Evolutionary conservation across 1,140 invertebrate genomes (phyloP).

Genomic region (Bacillus rossius): DNA sequence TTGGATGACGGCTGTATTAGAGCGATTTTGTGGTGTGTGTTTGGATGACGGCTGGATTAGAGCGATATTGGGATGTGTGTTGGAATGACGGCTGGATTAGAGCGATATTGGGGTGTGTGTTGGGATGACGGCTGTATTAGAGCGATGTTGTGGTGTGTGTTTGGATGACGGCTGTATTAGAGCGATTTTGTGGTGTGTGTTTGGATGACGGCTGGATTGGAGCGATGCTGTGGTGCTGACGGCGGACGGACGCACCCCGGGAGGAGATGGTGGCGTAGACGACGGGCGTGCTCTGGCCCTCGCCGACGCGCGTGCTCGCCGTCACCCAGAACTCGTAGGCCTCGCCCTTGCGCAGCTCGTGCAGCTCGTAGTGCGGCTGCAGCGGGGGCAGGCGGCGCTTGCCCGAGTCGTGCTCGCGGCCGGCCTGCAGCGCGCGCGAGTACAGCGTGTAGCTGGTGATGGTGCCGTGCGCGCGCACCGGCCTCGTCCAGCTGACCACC

Average conservation of each 20-base stretch:
- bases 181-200: no score
- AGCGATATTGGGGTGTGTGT: no score
- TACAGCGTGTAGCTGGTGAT: conserved; percentile 45
- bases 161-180: no score
- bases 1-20: no score
- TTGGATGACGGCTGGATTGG: no score
- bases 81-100: no score
- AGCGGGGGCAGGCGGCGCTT: conserved; percentile 29
- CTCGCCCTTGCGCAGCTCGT: conserved; percentile 37
- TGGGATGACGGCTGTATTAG: no score
- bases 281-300: conserved; percentile 32
- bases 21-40: no score
- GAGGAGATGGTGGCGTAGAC: conserved; percentile 20
- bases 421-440: conserved; percentile 28
- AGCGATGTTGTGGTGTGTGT: no score
- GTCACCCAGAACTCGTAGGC: conserved; percentile 47
- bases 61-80: no score
- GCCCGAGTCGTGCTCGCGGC: conserved; percentile 30
- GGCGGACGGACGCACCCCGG: conserved; percentile 10
- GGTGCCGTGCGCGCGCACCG: conserved; percentile 41
- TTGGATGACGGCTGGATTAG: no score
- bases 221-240: no score
- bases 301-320: conserved; percentile 37
- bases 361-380: conserved; percentile 34
- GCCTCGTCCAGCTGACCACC: conserved; percentile 44